Percentiles rank a stretch among this genome's conserved stretches.
phyloP scores from a whole-genome alignment of 2,888 invertebrate genomes.

The Epinotia demarniana region DNA sequence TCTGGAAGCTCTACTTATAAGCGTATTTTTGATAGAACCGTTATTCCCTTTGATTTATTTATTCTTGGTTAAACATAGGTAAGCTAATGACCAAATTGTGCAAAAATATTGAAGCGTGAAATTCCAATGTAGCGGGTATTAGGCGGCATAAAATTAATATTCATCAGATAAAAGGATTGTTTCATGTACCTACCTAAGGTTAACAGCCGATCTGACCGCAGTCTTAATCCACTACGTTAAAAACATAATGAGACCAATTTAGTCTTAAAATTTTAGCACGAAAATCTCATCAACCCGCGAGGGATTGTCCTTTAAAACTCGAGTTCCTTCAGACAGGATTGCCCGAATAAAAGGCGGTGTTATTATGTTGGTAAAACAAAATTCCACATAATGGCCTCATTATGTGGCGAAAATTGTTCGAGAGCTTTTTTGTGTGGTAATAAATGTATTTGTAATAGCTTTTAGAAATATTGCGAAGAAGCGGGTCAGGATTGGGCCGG shows the following conservation, averaged over 20 bases:
- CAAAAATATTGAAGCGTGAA: neutral
- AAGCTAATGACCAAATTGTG: too few relatives aligned
- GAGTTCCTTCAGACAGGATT: slow-evolving; percentile 77
- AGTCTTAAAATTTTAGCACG: slow-evolving; percentile 81
- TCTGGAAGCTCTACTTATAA: neutral
- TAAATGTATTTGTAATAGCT: slow-evolving; percentile 85
- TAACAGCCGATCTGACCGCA: slow-evolving; percentile 71
- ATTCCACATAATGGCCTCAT: slow-evolving; percentile 84
- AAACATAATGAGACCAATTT: slow-evolving; percentile 81
- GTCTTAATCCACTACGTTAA: slow-evolving; percentile 77
- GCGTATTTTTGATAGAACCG: too few relatives aligned
- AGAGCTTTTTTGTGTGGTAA: slow-evolving; percentile 82
- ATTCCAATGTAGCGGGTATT: neutral
- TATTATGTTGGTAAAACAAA: slow-evolving; percentile 85
- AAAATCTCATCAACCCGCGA: slow-evolving; percentile 80
- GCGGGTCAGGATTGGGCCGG: slow-evolving; percentile 76
- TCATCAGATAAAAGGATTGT: slow-evolving; percentile 24
- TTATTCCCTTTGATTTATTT: too few relatives aligned
- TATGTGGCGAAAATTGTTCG: slow-evolving; percentile 85
- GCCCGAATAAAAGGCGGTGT: slow-evolving; percentile 81
- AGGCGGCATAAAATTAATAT: slow-evolving; percentile 18
- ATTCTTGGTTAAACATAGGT: too few relatives aligned
- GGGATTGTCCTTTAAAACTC: slow-evolving; percentile 82
- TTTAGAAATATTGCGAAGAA: slow-evolving; percentile 84
- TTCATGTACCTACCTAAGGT: slow-evolving; percentile 38